These are phyloP conservation scores for Altica lythri DNA, from an alignment of 2,888 invertebrate species.

Conservation along the genomic window DNA sequence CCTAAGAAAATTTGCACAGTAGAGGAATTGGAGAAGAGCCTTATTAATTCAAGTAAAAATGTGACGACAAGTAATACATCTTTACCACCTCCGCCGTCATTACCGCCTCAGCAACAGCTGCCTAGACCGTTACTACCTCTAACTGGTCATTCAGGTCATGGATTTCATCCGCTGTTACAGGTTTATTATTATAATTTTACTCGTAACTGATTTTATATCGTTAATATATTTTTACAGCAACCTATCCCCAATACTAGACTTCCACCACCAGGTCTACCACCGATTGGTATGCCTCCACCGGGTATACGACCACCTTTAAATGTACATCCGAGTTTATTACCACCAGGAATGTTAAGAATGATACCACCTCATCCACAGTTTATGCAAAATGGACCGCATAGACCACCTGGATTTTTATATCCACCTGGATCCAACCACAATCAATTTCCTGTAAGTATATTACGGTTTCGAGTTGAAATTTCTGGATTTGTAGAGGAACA, in stretches of 20 bases:
- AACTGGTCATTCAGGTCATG: slow-evolving; percentile 33
- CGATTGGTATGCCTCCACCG: slow-evolving; percentile 55
- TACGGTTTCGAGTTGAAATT: neutral
- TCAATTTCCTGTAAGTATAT: slow-evolving; percentile 36
- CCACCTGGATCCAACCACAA: slow-evolving; percentile 32
- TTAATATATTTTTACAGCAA: slow-evolving; percentile 35
- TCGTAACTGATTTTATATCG: too few relatives aligned
- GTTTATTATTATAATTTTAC: slow-evolving; percentile 28
- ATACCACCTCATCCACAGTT: slow-evolving; percentile 43
- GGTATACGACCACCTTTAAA: slow-evolving; percentile 39
- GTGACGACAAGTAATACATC: slow-evolving; percentile 27
- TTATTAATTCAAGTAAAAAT: slow-evolving; percentile 59
- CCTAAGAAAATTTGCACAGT: slow-evolving; percentile 71
- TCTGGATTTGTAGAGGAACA: too few relatives aligned
- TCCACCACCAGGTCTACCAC: slow-evolving; percentile 57
- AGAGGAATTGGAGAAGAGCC: slow-evolving; percentile 72
- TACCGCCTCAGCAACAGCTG: slow-evolving; percentile 42
- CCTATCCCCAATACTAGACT: slow-evolving; percentile 51
- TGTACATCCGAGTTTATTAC: slow-evolving; percentile 38
- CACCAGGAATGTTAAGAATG: slow-evolving; percentile 48
- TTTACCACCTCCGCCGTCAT: slow-evolving; percentile 42
- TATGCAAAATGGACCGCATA: slow-evolving; percentile 39
- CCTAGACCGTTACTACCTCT: slow-evolving; percentile 35
- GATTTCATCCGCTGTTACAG: slow-evolving; percentile 40
- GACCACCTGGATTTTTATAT: slow-evolving; percentile 43